A percentile compares a stretch with the other conserved stretches of the same genome.
These are phyloP conservation scores for Periophthalmus magnuspinnatus DNA, from an alignment of 2,797 vertebrate species.

Conservation along the genomic window DNA sequence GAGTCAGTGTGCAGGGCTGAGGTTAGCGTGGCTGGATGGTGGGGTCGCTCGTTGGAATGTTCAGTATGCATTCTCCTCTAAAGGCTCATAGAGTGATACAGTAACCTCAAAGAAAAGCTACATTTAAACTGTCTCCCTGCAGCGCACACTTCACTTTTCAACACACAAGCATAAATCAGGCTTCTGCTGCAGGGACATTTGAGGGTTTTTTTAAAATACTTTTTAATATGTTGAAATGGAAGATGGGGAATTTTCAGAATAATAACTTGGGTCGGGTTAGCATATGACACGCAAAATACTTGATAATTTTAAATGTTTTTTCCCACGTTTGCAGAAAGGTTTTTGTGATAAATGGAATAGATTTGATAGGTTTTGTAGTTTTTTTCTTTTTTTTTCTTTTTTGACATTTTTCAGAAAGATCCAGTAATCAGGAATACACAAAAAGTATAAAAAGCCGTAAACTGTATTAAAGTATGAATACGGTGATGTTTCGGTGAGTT, in stretches of 20 bases:
- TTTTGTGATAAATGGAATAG: no score
- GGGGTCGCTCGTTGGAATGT: slow-evolving; percentile 57
- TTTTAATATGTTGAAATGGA: neutral
- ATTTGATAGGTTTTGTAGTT: no score
- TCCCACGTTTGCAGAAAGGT: no score
- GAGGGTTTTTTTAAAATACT: neutral
- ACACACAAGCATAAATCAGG: neutral
- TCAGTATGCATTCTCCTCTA: slow-evolving; percentile 65
- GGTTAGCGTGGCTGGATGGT: slow-evolving; percentile 43
- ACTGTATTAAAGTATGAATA: no score
- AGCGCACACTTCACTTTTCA: neutral
- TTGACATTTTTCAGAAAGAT: no score
- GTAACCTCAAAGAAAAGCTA: slow-evolving; percentile 22
- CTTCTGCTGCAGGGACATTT: neutral
- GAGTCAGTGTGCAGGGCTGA: slow-evolving; percentile 10
- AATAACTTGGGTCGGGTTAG: neutral
- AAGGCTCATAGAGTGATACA: slow-evolving; percentile 47
- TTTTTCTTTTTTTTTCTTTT: no score
- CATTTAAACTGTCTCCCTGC: slow-evolving; percentile 16
- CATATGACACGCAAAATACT: neutral
- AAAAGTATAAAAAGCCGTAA: no score
- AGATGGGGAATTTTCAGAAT: neutral
- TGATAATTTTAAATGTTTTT: no score
- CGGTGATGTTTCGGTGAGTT: no score
- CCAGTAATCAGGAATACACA: no score